These are phyloP conservation scores for Mythimna impura DNA, from an alignment of 2,888 invertebrate genomes.

Conservation along the genomic window DNA sequence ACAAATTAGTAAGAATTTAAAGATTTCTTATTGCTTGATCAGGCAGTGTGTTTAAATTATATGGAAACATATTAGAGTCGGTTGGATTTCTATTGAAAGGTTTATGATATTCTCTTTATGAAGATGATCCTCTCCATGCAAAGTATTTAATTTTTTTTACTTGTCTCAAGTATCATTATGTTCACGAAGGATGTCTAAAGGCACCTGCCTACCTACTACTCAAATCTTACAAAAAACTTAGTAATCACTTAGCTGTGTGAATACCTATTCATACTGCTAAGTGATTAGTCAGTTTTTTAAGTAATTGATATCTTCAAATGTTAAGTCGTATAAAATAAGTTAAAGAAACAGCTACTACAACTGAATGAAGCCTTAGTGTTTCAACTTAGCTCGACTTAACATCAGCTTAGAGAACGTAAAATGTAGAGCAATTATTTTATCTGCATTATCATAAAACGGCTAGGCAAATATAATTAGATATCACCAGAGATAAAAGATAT, in stretches of 20 bases:
- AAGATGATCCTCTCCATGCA: not conserved
- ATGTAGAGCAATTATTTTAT: slow-evolving; percentile 2
- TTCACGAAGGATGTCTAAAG: too few relatives aligned
- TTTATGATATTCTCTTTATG: too few relatives aligned
- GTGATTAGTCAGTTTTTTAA: too few relatives aligned
- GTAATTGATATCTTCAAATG: slow-evolving; percentile 20
- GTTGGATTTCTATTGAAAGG: not conserved
- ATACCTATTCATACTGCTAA: slow-evolving; percentile 3
- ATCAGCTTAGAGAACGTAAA: slow-evolving; percentile 1
- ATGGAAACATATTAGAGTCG: not conserved
- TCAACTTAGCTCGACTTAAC: slow-evolving; percentile 11
- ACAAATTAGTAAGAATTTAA: not conserved
- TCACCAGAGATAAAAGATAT: slow-evolving; percentile 27
- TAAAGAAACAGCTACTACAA: slow-evolving; percentile 11
- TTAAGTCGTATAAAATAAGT: slow-evolving; percentile 4
- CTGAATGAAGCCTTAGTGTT: slow-evolving; percentile 41
- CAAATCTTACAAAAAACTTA: not conserved
- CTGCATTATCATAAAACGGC: not conserved
- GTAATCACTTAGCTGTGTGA: not conserved
- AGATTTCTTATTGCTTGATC: not conserved
- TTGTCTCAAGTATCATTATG: not conserved
- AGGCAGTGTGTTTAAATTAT: not conserved
- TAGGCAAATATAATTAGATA: slow-evolving; percentile 12
- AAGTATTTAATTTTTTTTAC: not conserved
- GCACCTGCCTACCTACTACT: not conserved